Evolutionary conservation across 2,797 vertebrate species (phyloP).

Genomic region (Sylvia borin): DNA sequence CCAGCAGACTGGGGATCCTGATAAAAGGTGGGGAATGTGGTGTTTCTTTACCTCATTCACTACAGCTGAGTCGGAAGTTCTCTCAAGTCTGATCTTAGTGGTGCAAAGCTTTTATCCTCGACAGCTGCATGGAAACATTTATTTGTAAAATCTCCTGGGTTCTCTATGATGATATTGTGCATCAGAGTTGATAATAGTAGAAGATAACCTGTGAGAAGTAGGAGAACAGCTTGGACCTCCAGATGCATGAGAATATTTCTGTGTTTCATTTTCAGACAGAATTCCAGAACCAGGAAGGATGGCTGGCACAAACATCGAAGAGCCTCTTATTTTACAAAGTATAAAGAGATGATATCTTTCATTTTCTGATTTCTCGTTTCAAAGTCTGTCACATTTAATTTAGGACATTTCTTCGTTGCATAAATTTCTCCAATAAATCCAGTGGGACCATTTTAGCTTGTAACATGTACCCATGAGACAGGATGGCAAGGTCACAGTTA

Average conservation of each 20-base stretch:
- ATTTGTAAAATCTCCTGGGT: neutral
- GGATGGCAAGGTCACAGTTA: neutral
- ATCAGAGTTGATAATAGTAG: neutral
- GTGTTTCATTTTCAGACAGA: conserved; percentile 65
- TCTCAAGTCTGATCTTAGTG: neutral
- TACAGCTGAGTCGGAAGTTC: neutral
- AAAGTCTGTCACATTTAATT: neutral
- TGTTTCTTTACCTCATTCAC: neutral
- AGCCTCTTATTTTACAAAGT: conserved; percentile 21
- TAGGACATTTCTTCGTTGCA: neutral
- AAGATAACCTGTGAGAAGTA: neutral
- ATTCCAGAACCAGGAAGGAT: conserved; percentile 26
- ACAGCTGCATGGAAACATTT: neutral
- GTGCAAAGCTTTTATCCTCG: neutral
- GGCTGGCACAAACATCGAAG: neutral
- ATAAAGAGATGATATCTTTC: conserved; percentile 56
- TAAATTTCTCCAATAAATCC: neutral
- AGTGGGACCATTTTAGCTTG: neutral
- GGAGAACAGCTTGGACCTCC: neutral
- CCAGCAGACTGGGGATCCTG: neutral
- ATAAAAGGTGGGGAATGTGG: neutral
- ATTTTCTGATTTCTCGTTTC: neutral
- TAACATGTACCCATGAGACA: neutral
- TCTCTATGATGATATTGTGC: neutral
- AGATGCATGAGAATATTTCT: neutral